Base-by-base conservation (phyloP, 2,888 invertebrate species). In the Cybosia mesomella region DNA sequence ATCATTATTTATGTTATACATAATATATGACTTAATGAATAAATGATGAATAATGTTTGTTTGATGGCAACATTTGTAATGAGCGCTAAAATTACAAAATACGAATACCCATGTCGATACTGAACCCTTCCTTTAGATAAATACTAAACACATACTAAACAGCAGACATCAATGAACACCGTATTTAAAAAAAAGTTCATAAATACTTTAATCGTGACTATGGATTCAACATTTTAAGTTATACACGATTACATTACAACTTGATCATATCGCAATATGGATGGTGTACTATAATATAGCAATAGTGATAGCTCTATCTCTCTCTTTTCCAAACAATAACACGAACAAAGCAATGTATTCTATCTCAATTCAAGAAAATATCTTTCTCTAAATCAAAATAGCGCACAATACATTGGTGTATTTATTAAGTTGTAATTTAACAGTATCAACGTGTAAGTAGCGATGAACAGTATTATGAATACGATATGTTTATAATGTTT, bases 391-490 rank as follows among this genome's bases (percentile, higher is more conserved):
- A 43, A 32, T 72, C 65, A 60, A 70, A 32, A 13, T 34, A 0
- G 21, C 39, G 28, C 54, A 34, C 0, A 60, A n/a, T 84, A 74
- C 85, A 84, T 76, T 59, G 82, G 66, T 58, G 63, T 60, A 61
- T 76, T 53, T 49, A 22, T 0, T 15, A 8, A 15, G 8, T 21
- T 8, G 5, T 3, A 8, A 39, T 64, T n/a, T 57, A n/a, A n/a
- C 15, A 28, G 4, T 7, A 22, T 10, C 4, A 15, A 2, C 28
- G 24, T 21, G 24, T 63, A 58, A 70, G 58, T 69, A 77, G 89
- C 76, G 85, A 88, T 91, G 89, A 72, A 85, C 69, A 13, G 0
- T 54, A 66, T 13, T 21, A 68, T 8, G 2, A 43, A 57, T 43
- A 64, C 53, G 72, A 74, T 66, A 62, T 39, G 71, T 53, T 63